Evolutionary conservation across 2,113 vertebrate species (phyloP).

Genomic region (Macquaria ambigua): DNA sequence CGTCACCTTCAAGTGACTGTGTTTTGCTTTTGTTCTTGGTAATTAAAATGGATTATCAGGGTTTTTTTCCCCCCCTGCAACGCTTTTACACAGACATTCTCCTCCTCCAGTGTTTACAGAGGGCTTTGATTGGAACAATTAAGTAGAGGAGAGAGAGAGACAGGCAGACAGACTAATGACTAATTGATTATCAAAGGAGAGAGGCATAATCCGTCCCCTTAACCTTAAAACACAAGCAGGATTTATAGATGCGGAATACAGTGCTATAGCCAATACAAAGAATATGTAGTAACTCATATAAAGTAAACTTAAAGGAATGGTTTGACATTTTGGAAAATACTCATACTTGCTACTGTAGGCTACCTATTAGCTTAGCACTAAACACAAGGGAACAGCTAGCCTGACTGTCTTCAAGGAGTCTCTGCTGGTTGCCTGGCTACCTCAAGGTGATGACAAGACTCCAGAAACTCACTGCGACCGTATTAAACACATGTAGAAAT

Average conservation of each 20-base stretch:
- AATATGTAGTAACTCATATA: not conserved
- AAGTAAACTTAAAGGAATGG: no score
- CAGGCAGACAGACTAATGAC: not conserved
- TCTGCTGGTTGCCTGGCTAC: not conserved
- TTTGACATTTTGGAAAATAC: not conserved
- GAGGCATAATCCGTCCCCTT: constrained; percentile 19
- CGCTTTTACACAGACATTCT: constrained; percentile 23
- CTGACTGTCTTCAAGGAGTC: not conserved
- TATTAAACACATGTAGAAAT: no score
- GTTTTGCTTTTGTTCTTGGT: constrained; percentile 69
- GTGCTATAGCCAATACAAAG: not conserved
- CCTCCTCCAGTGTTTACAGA: constrained; percentile 31
- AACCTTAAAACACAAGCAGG: constrained; percentile 1
- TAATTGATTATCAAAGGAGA: constrained; percentile 40
- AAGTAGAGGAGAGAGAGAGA: not conserved
- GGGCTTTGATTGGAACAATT: constrained; percentile 48
- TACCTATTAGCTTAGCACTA: not conserved
- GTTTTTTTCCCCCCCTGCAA: not conserved
- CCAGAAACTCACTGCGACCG: no score
- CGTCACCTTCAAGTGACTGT: constrained; percentile 66
- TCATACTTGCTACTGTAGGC: no score
- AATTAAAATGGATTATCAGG: constrained; percentile 78
- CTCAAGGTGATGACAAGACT: no score
- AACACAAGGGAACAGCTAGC: not conserved
- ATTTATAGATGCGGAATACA: not conserved